Conservation (phyloP, 2,797 vertebrate genomes). For the Muscicapa comitata region DNA sequence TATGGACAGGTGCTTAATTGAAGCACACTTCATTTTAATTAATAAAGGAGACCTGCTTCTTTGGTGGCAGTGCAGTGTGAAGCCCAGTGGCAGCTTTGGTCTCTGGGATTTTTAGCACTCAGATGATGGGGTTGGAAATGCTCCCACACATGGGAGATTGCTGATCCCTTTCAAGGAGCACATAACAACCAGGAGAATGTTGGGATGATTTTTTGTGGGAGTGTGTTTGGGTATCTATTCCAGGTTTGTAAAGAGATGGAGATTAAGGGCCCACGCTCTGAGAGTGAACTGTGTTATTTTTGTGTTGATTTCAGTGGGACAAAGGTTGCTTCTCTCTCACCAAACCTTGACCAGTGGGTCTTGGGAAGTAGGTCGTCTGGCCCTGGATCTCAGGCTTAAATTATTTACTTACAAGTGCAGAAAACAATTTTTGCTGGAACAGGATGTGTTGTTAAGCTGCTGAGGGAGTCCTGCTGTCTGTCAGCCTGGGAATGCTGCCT, state of each 20-base stretch:
- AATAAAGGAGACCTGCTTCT: background rate
- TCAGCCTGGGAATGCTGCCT: constrained; percentile 26
- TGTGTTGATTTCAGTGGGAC: background rate
- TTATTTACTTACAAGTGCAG: background rate
- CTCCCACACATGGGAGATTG: rapidly evolving
- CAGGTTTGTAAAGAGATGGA: background rate
- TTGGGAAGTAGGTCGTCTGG: background rate
- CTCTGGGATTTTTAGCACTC: background rate
- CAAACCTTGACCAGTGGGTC: background rate
- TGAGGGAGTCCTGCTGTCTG: background rate
- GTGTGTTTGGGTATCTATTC: background rate
- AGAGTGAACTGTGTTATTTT: background rate
- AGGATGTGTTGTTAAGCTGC: background rate
- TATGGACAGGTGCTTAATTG: background rate
- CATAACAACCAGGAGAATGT: background rate
- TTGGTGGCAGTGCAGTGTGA: background rate
- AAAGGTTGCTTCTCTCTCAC: background rate
- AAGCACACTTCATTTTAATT: background rate
- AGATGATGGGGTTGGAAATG: background rate
- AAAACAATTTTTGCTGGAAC: constrained; percentile 11
- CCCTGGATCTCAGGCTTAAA: background rate
- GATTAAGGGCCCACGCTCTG: background rate
- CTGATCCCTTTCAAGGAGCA: background rate
- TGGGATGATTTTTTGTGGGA: background rate
- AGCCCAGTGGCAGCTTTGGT: background rate